Conservation (phyloP, 2,113 vertebrate genomes). For the Megaceryle maxima region DNA sequence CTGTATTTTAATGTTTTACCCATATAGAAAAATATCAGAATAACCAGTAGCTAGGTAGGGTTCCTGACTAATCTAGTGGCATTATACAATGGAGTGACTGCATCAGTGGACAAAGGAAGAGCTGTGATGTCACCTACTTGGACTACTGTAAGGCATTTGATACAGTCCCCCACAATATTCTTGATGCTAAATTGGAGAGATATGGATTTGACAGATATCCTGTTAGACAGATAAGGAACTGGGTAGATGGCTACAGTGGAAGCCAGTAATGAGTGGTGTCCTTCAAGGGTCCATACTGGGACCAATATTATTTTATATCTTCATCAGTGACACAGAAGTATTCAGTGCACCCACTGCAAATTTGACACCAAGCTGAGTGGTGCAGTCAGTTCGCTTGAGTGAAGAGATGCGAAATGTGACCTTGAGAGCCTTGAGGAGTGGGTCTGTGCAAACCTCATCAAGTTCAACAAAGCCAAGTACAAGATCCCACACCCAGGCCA, state of each 20-base stretch:
- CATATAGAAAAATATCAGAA: background rate
- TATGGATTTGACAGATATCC: background rate
- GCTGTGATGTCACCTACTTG: background rate
- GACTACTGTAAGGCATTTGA: background rate
- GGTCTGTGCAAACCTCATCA: rapidly evolving
- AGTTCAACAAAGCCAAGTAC: background rate
- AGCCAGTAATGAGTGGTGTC: background rate
- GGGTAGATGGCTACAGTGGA: background rate
- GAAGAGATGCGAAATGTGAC: background rate
- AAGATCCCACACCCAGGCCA: background rate
- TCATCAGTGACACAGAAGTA: background rate
- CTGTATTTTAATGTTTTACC: background rate
- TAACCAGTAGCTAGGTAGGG: background rate
- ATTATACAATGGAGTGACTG: background rate
- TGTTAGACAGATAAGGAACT: background rate
- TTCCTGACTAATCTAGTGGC: background rate
- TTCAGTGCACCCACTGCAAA: background rate
- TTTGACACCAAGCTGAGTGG: background rate
- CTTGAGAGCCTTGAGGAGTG: background rate
- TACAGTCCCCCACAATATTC: background rate
- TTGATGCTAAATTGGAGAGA: background rate
- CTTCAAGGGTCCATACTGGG: background rate
- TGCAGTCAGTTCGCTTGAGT: background rate
- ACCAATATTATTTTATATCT: background rate
- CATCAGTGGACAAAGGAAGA: background rate